A percentile compares a stretch with the other conserved stretches of the same genome.
These are phyloP conservation scores for Zygothrica quintamaculata DNA, from an alignment of 2,888 invertebrate genomes.

Conservation along the genomic window DNA sequence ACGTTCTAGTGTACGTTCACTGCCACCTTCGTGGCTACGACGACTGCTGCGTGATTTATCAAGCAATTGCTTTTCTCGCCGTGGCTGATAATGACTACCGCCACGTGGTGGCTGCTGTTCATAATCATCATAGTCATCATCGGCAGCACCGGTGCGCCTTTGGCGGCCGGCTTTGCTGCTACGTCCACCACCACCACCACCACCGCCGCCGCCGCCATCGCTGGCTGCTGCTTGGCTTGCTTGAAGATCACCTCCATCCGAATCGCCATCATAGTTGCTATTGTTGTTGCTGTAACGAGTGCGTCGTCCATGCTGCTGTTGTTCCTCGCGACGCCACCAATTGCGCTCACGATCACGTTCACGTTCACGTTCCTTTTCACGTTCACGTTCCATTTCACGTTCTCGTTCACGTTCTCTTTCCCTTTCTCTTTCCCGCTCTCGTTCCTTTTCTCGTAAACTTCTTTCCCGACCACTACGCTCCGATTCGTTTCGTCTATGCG, in stretches of 20 bases:
- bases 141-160: conserved; percentile 53
- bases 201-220: conserved; percentile 40
- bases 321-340: conserved; percentile 61
- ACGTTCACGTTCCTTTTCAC: conserved; percentile 30
- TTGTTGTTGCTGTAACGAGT: conserved; percentile 56
- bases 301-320: conserved; percentile 56
- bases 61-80: conserved; percentile 67
- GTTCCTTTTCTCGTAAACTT: conserved; percentile 1
- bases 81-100: conserved; percentile 41
- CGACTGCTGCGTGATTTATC: conserved; percentile 69
- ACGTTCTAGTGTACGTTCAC: conserved; percentile 51
- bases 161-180: conserved; percentile 56
- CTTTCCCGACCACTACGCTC: conserved; percentile 28
- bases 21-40: conserved; percentile 61
- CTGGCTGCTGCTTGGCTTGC: conserved; percentile 27
- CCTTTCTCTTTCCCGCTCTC: conserved; percentile 28
- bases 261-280: conserved; percentile 63
- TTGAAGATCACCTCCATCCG: conserved; percentile 44
- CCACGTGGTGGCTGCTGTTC: conserved; percentile 39
- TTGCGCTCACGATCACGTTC: conserved; percentile 55
- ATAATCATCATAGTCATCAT: conserved; percentile 59
- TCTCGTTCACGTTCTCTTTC: conserved; percentile 39
- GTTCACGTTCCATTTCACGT: conserved; percentile 32
- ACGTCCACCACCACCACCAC: conserved; percentile 43
- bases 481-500: conserved; percentile 33